A percentile compares a stretch with the other conserved stretches of the same genome.
These are phyloP conservation scores for Cephalotes varians DNA, from an alignment of 2,888 invertebrate genomes.

Conservation along the genomic window DNA sequence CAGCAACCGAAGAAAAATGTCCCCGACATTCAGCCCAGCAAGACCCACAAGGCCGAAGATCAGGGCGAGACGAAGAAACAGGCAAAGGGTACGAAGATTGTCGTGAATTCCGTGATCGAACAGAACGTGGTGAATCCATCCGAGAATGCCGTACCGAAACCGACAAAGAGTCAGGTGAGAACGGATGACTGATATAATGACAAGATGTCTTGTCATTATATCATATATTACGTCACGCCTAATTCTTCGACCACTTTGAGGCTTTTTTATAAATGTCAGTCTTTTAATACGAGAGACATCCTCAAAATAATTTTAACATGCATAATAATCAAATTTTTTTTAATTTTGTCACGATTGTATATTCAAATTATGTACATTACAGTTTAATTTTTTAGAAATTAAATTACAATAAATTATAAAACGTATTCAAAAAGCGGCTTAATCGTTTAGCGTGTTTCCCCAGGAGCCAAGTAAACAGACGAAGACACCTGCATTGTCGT, in stretches of 20 bases:
- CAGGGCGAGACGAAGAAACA: slow-evolving; percentile 79
- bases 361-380: background rate
- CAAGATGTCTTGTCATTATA: background rate
- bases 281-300: background rate
- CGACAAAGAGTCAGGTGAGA: slow-evolving; percentile 75
- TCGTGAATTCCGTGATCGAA: slow-evolving; percentile 81
- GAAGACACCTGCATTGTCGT: slow-evolving; percentile 86
- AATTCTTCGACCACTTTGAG: background rate
- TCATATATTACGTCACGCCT: background rate
- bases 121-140: slow-evolving; percentile 75
- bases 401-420: slow-evolving; percentile 7
- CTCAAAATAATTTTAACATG: background rate
- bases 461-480: slow-evolving; percentile 63
- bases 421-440: background rate
- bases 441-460: background rate
- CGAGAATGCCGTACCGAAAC: slow-evolving; percentile 70
- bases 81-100: slow-evolving; percentile 78
- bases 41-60: slow-evolving; percentile 78
- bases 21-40: slow-evolving; percentile 83
- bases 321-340: background rate
- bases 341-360: background rate
- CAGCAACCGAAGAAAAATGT: slow-evolving; percentile 75
- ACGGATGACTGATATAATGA: background rate
- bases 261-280: background rate
- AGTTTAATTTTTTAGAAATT: background rate